Conservation (phyloP, 2,888 invertebrate species). For the Boloria selene region DNA sequence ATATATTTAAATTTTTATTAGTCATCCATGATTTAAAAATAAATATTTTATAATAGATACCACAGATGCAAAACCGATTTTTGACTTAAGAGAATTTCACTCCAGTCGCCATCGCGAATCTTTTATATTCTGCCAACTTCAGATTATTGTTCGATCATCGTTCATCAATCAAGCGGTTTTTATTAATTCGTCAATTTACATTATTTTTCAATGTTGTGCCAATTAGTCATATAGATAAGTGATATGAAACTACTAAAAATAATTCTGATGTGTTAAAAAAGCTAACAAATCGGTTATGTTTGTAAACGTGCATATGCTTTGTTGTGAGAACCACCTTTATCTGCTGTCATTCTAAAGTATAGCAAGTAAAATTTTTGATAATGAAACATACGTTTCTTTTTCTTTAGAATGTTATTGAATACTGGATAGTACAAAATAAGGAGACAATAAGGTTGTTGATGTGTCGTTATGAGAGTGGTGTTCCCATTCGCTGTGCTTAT, state of each 20-base stretch:
- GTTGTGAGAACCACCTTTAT: constrained; percentile 82
- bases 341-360: constrained; percentile 77
- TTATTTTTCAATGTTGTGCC: constrained; percentile 66
- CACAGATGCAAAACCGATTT: background rate
- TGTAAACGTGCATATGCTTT: constrained; percentile 80
- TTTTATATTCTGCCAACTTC: constrained; percentile 63
- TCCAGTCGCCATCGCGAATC: constrained; percentile 56
- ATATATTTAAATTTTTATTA: too few species aligned
- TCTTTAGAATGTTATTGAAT: constrained; percentile 57
- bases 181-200: constrained; percentile 67
- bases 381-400: constrained; percentile 72
- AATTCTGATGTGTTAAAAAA: constrained; percentile 53
- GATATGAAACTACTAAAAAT: constrained; percentile 53
- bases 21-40: too few species aligned
- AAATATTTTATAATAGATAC: background rate
- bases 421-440: constrained; percentile 44
- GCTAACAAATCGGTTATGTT: constrained; percentile 59
- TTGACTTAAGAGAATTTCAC: constrained; percentile 31
- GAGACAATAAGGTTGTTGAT: constrained; percentile 55
- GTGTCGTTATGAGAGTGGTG: constrained; percentile 74
- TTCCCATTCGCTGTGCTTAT: constrained; percentile 63
- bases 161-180: constrained; percentile 77
- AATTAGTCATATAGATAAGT: constrained; percentile 61
- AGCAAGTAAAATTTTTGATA: constrained; percentile 73
- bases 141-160: constrained; percentile 78